Evolutionary conservation across 2,113 vertebrate species (phyloP).

Genomic region (Oophaga pumilio): DNA sequence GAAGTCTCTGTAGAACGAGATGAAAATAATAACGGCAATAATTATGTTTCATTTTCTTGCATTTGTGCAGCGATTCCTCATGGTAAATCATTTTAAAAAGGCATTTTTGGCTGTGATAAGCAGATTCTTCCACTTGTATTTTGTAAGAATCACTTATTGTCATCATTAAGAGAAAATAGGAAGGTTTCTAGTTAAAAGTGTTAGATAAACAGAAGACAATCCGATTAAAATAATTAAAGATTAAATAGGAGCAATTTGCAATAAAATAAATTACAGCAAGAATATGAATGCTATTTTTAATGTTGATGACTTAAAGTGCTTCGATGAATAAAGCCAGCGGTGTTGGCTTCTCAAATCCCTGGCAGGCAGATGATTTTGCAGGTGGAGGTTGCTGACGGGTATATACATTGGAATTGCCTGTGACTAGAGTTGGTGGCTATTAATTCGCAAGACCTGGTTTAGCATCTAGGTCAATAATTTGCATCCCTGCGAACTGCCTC

Average conservation of each 20-base stretch:
- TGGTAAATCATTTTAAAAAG: constrained; percentile 15
- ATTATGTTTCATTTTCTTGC: background rate
- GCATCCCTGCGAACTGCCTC: too few species aligned
- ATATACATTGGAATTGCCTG: too few species aligned
- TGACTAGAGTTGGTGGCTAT: too few species aligned
- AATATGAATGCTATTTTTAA: background rate
- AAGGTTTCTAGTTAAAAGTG: background rate
- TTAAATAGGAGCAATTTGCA: background rate
- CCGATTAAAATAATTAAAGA: constrained; percentile 23
- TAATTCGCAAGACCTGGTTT: too few species aligned
- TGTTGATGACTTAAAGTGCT: background rate
- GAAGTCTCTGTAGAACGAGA: constrained; percentile 2
- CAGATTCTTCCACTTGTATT: background rate
- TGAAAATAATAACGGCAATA: constrained; percentile 1
- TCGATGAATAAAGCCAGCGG: background rate
- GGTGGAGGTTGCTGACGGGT: too few species aligned
- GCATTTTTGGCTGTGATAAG: constrained; percentile 17
- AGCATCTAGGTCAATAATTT: too few species aligned
- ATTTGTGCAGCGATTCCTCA: constrained; percentile 19
- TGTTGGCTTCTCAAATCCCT: background rate
- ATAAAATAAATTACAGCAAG: background rate
- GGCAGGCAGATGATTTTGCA: background rate
- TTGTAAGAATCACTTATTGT: constrained; percentile 21
- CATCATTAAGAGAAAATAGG: background rate
- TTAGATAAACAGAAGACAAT: background rate